Evolutionary conservation across 2,797 vertebrate species (phyloP).

Genomic region (Xerus rutilus): DNA sequence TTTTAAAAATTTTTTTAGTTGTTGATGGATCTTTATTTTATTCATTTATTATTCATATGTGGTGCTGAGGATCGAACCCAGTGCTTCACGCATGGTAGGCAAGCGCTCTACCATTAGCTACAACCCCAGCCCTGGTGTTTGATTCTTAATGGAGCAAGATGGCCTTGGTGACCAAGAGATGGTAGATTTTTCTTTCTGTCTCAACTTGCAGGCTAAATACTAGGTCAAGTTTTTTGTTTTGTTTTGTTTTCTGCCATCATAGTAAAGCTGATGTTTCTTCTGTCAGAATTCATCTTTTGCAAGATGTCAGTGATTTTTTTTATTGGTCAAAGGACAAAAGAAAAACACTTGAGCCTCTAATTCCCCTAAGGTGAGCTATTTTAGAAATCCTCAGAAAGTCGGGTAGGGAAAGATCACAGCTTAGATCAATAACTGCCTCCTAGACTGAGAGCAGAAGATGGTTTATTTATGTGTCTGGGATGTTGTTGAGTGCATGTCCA

Average conservation of each 20-base stretch:
- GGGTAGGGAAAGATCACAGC: constrained; percentile 69
- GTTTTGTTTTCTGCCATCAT: background rate
- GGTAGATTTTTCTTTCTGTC: background rate
- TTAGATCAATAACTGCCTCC: constrained; percentile 67
- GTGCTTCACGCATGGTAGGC: no score
- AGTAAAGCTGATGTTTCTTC: constrained; percentile 36
- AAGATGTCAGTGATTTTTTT: constrained; percentile 43
- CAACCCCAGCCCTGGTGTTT: background rate
- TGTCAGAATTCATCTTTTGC: constrained; percentile 58
- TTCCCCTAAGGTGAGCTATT: constrained; percentile 71
- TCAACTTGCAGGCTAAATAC: background rate
- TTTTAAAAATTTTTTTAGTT: no score
- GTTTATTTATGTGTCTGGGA: constrained; percentile 76
- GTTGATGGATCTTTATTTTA: no score
- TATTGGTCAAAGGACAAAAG: constrained; percentile 66
- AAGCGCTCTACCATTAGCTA: no score
- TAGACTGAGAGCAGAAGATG: constrained; percentile 59
- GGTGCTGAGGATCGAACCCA: no score
- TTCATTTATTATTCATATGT: no score
- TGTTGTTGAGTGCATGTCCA: constrained; percentile 29
- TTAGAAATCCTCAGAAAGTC: constrained; percentile 72
- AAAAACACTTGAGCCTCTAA: constrained; percentile 22
- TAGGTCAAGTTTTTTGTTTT: background rate
- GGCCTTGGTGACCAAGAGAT: background rate
- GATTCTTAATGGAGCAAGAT: background rate